These are phyloP conservation scores for Lerista edwardsae DNA, from an alignment of 2,797 vertebrate species.

Conservation along the genomic window DNA sequence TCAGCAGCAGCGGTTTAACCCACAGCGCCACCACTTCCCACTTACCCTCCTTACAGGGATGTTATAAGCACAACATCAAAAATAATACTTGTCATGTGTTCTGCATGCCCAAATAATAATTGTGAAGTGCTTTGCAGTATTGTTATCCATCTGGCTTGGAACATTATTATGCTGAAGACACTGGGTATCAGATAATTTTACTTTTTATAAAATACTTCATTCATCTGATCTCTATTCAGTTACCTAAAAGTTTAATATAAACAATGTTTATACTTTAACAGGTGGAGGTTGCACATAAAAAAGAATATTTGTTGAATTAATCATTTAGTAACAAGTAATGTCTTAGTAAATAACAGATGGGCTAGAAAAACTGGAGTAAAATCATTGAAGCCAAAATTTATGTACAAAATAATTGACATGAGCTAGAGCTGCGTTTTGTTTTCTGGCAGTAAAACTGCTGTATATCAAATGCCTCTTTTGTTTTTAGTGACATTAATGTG, in stretches of 20 bases:
- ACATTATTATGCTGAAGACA: not conserved
- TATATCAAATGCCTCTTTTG: not conserved
- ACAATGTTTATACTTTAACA: not conserved
- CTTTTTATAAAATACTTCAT: not conserved
- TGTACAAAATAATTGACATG: not conserved
- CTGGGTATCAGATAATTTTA: not conserved
- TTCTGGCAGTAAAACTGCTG: not conserved
- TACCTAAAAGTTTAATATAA: not conserved
- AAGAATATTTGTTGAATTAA: not conserved
- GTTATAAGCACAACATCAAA: too few relatives aligned
- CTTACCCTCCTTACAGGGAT: too few relatives aligned
- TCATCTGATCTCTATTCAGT: not conserved
- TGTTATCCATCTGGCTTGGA: not conserved
- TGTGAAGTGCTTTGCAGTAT: too few relatives aligned
- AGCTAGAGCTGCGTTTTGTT: not conserved
- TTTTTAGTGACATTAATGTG: not conserved
- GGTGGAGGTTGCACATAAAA: not conserved
- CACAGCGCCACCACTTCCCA: too few relatives aligned
- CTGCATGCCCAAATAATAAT: too few relatives aligned
- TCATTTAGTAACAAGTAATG: not conserved
- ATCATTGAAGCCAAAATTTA: not conserved
- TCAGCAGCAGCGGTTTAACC: too few relatives aligned
- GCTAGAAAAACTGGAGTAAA: not conserved
- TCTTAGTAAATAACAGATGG: not conserved
- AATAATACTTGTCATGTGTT: too few relatives aligned